phyloP scores from a whole-genome alignment of 1,140 invertebrate species.

The Drosophila eugracilis region DNA sequence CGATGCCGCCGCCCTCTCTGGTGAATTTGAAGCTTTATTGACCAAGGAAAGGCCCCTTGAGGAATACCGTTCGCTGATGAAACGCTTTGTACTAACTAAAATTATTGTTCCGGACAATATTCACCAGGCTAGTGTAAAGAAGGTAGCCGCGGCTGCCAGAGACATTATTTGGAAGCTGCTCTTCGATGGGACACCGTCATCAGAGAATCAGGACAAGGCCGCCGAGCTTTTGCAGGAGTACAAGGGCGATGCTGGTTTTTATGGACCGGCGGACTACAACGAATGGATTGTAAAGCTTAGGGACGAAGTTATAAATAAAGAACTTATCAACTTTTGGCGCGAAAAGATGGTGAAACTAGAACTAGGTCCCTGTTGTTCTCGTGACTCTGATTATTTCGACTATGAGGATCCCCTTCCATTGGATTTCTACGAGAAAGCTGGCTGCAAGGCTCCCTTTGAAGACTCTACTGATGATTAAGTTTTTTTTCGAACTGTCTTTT shows the following conservation, averaged over 20 bases:
- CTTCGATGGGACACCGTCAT: constrained; percentile 41
- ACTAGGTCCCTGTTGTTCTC: constrained; percentile 65
- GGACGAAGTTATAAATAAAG: constrained; percentile 52
- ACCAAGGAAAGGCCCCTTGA: constrained; percentile 30
- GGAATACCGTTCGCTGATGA: constrained; percentile 63
- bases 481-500: background rate
- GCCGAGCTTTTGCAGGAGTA: constrained; percentile 63
- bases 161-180: constrained; percentile 60
- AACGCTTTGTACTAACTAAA: constrained; percentile 53
- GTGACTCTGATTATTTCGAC: constrained; percentile 74
- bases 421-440: constrained; percentile 70
- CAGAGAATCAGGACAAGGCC: constrained; percentile 45
- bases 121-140: constrained; percentile 45
- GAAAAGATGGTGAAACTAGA: constrained; percentile 68
- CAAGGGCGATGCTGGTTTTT: constrained; percentile 65
- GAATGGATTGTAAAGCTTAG: constrained; percentile 70
- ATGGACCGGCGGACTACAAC: constrained; percentile 61
- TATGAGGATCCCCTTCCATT: constrained; percentile 44
- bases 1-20: constrained; percentile 38
- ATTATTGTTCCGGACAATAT: constrained; percentile 51
- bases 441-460: constrained; percentile 65
- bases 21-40: constrained; percentile 56
- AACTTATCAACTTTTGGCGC: constrained; percentile 69
- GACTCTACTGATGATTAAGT: background rate
- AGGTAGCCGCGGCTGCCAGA: constrained; percentile 44